phyloP scores from a whole-genome alignment of 2,888 invertebrate species.

The Xylota segnis region DNA sequence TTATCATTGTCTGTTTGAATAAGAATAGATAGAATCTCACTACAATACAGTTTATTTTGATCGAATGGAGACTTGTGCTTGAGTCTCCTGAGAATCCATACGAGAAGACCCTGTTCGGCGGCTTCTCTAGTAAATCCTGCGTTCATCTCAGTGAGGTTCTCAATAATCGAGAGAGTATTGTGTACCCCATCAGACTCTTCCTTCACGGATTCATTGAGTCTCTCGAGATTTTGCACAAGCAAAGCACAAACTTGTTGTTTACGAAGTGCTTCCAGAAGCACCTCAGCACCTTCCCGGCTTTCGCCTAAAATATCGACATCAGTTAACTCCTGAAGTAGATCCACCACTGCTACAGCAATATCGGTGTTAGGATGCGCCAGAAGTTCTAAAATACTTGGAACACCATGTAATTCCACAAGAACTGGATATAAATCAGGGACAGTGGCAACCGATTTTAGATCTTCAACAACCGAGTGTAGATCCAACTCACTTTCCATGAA shows the following conservation, averaged over 20 bases:
- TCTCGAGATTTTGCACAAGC: constrained; percentile 95
- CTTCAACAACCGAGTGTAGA: constrained; percentile 94
- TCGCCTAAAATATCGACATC: constrained; percentile 97
- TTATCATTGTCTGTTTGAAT: constrained; percentile 95
- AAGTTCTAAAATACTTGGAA: constrained; percentile 96
- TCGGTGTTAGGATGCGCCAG: constrained; percentile 98
- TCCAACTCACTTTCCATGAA: constrained; percentile 99
- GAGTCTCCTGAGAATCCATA: constrained; percentile 96
- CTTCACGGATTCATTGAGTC: constrained; percentile 96
- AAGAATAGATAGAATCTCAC: constrained; percentile 97
- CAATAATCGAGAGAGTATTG: constrained; percentile 95
- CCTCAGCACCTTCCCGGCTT: constrained; percentile 95
- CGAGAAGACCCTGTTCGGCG: constrained; percentile 94
- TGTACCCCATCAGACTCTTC: constrained; percentile 99
- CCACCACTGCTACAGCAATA: constrained; percentile 85
- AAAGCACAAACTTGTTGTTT: constrained; percentile 96
- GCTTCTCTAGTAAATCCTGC: constrained; percentile 93
- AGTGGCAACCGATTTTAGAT: constrained; percentile 96
- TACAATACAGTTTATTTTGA: constrained; percentile 97
- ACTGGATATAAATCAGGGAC: constrained; percentile 97
- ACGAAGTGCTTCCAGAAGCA: constrained; percentile 93
- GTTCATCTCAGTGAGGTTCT: constrained; percentile 96
- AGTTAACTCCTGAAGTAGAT: constrained; percentile 92
- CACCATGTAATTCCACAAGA: constrained; percentile 94
- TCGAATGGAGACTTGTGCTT: constrained; percentile 96